Evolutionary conservation across 30 jellyfish, hydroid and myxozoan species (phyloP).

Genomic region (Clytia hemisphaerica): DNA sequence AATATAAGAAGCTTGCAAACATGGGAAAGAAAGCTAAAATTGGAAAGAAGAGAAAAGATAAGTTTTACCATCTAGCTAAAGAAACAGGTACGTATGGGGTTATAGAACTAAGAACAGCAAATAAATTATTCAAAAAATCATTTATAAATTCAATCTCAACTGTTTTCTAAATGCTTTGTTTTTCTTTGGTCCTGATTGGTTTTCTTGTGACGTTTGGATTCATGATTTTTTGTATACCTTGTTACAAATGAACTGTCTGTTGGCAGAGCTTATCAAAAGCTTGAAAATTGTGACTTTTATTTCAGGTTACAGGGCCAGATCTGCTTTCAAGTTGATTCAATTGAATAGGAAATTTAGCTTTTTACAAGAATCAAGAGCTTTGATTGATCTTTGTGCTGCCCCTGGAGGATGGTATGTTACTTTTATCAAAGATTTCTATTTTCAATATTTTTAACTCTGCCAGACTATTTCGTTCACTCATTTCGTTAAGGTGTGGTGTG

Average conservation of each 20-base stretch:
- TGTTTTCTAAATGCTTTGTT: constrained; percentile 20
- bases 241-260: too few species aligned
- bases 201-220: too few species aligned
- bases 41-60: constrained; percentile 90
- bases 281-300: too few species aligned
- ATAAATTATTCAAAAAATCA: constrained; percentile 5
- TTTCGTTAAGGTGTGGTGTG: too few species aligned
- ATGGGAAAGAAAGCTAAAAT: constrained; percentile 95
- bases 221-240: too few species aligned
- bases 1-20: neutral
- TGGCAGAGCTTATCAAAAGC: too few species aligned
- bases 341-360: constrained; percentile 87
- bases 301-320: constrained; percentile 95
- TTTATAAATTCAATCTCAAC: constrained; percentile 10
- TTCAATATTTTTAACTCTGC: neutral
- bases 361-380: constrained; percentile 80
- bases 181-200: neutral
- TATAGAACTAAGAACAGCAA: too few species aligned
- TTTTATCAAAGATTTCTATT: neutral
- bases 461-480: too few species aligned
- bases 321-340: constrained; percentile 94
- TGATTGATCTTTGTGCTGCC: constrained; percentile 99
- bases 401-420: constrained; percentile 98
- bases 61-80: constrained; percentile 90
- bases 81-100: constrained; percentile 93